Evolutionary conservation across 2,113 vertebrate species (phyloP).

Genomic region (Osmerus eperlanus): DNA sequence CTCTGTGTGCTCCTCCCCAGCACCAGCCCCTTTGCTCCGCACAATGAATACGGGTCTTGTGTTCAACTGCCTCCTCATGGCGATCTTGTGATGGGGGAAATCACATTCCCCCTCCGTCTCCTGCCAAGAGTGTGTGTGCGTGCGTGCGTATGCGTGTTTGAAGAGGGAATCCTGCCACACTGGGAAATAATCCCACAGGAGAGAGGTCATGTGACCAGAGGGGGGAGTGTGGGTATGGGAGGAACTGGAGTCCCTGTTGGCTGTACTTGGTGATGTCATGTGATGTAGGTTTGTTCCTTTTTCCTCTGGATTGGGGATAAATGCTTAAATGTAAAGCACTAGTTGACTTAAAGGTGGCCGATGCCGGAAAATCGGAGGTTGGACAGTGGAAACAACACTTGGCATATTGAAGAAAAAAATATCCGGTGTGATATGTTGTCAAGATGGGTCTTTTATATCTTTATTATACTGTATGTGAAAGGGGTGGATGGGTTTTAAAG

Average conservation of each 20-base stretch:
- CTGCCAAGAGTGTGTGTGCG: constrained; percentile 31
- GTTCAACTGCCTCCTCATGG: constrained; percentile 35
- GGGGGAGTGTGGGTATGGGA: background rate
- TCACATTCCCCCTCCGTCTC: constrained; percentile 45
- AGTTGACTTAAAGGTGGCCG: background rate
- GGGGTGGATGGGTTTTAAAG: background rate
- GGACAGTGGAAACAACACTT: no score
- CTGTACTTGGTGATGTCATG: constrained; percentile 19
- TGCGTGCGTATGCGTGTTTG: constrained; percentile 19
- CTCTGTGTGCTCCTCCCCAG: background rate
- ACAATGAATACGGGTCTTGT: constrained; percentile 41
- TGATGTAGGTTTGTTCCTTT: background rate
- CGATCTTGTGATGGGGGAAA: constrained; percentile 50
- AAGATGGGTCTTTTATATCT: no score
- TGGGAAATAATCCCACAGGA: constrained; percentile 40
- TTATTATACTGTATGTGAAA: background rate
- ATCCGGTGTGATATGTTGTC: no score
- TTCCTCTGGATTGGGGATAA: background rate
- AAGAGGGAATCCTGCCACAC: constrained; percentile 31
- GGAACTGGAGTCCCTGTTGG: constrained; percentile 22
- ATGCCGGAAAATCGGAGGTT: background rate
- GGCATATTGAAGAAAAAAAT: no score
- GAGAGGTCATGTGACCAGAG: constrained; percentile 46
- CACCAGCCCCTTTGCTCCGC: background rate
- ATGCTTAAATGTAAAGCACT: background rate